Percentiles rank a stretch among this genome's conserved stretches.
These are phyloP conservation scores for Callocephalon fimbriatum DNA, from an alignment of 2,113 vertebrate genomes.

Conservation along the genomic window DNA sequence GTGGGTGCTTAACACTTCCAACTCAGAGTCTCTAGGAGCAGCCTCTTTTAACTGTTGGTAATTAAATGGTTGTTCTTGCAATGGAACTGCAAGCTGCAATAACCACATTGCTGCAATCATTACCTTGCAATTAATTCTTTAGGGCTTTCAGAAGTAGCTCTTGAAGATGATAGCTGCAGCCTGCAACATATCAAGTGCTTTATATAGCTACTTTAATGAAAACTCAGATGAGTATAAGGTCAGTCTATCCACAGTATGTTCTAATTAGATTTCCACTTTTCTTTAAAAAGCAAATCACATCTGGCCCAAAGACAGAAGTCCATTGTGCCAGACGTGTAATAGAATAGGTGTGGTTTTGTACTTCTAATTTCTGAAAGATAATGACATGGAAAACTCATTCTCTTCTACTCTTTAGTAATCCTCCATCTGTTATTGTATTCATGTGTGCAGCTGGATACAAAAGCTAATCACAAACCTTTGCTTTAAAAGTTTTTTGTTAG, in stretches of 20 bases:
- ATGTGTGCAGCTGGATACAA: slow-evolving; percentile 10
- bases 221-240: slow-evolving; percentile 9
- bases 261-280: slow-evolving; percentile 42
- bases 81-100: not conserved
- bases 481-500: not conserved
- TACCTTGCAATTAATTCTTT: slow-evolving; percentile 43
- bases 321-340: not conserved
- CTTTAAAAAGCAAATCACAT: not conserved
- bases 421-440: slow-evolving; percentile 38
- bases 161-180: slow-evolving; percentile 45
- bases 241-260: not conserved
- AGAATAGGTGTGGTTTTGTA: slow-evolving; percentile 15
- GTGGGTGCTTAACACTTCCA: not conserved
- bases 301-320: slow-evolving; percentile 13
- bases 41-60: not conserved
- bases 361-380: slow-evolving; percentile 4
- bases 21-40: not conserved
- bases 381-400: slow-evolving; percentile 42
- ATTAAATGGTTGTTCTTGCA: slow-evolving; percentile 21
- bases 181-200: not conserved
- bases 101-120: not conserved
- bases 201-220: slow-evolving; percentile 7
- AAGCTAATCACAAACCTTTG: slow-evolving; percentile 29
- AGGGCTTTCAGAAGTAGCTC: not conserved
- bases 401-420: slow-evolving; percentile 23